Conservation (phyloP, 2,888 invertebrate species). For the Eurois occulta region DNA sequence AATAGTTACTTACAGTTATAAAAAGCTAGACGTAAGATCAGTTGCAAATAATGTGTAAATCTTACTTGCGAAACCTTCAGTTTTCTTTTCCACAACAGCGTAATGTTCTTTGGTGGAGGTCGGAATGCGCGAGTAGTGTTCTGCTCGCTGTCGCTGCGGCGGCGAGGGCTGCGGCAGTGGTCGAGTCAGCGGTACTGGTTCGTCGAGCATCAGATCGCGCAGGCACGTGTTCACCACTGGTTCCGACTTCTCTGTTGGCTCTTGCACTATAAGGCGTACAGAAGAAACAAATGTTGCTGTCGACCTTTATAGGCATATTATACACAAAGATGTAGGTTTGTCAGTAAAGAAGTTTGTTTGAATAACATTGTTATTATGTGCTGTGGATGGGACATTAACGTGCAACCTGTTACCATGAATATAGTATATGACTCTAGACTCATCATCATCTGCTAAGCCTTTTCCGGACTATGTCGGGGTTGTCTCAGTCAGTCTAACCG, state of each 20-base stretch:
- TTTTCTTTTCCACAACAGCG: slow-evolving; percentile 76
- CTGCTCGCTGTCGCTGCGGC: slow-evolving; percentile 81
- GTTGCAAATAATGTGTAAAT: slow-evolving; percentile 3
- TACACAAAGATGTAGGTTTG: not conserved
- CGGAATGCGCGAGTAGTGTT: slow-evolving; percentile 82
- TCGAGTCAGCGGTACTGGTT: slow-evolving; percentile 65
- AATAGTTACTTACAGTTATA: not conserved
- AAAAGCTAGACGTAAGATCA: slow-evolving; percentile 16
- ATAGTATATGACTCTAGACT: not conserved
- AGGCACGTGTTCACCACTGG: slow-evolving; percentile 74
- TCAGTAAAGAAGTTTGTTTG: not conserved
- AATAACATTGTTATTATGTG: not conserved
- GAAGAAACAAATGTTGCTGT: slow-evolving; percentile 8
- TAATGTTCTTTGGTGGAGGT: slow-evolving; percentile 82
- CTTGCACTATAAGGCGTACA: slow-evolving; percentile 65
- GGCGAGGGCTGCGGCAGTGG: slow-evolving; percentile 80
- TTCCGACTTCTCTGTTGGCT: slow-evolving; percentile 67
- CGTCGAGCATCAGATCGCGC: slow-evolving; percentile 78
- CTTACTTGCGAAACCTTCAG: slow-evolving; percentile 78
- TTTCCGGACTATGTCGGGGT: no score
- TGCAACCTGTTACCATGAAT: not conserved
- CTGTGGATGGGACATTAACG: not conserved
- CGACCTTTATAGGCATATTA: not conserved
- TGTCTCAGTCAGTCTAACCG: no score
- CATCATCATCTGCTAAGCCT: no score